These are phyloP conservation scores for Polymixis lichenea DNA, from an alignment of 2,888 invertebrate genomes.

Conservation along the genomic window DNA sequence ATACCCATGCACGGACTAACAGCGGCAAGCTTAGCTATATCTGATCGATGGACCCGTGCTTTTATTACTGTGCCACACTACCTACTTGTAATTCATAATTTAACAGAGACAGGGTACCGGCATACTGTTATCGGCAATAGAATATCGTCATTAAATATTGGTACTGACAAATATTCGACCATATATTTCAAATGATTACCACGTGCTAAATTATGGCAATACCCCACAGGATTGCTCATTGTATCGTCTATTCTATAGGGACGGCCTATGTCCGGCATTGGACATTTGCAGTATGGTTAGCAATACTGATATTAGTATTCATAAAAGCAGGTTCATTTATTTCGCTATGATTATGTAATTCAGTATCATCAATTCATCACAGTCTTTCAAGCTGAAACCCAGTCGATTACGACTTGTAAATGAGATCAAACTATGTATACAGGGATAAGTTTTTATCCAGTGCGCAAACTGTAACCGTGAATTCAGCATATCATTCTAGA, in stretches of 20 bases:
- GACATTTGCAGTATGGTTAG: slow-evolving; percentile 39
- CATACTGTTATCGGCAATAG: not conserved
- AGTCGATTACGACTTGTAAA: not conserved
- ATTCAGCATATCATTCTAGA: too few species aligned
- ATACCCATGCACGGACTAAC: too few species aligned
- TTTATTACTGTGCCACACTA: too few species aligned
- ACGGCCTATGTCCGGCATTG: not conserved
- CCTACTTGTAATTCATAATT: not conserved
- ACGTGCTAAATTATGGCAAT: slow-evolving; percentile 28
- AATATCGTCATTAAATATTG: slow-evolving; percentile 4
- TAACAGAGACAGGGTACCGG: not conserved
- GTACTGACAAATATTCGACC: slow-evolving; percentile 17
- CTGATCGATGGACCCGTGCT: too few species aligned
- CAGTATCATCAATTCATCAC: not conserved
- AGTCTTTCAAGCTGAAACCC: not conserved
- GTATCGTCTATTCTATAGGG: slow-evolving; percentile 28
- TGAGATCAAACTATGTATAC: not conserved
- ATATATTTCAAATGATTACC: slow-evolving; percentile 43
- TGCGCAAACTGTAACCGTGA: too few species aligned
- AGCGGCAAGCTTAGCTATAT: too few species aligned
- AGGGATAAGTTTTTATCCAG: too few species aligned
- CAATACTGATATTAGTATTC: slow-evolving; percentile 46
- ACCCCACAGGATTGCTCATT: slow-evolving; percentile 55
- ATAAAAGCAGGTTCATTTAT: slow-evolving; percentile 16
- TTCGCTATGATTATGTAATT: slow-evolving; percentile 20